Conservation (phyloP, 64 coral and sea anemone genomes). For the Hydrozoanthus tunicans region DNA sequence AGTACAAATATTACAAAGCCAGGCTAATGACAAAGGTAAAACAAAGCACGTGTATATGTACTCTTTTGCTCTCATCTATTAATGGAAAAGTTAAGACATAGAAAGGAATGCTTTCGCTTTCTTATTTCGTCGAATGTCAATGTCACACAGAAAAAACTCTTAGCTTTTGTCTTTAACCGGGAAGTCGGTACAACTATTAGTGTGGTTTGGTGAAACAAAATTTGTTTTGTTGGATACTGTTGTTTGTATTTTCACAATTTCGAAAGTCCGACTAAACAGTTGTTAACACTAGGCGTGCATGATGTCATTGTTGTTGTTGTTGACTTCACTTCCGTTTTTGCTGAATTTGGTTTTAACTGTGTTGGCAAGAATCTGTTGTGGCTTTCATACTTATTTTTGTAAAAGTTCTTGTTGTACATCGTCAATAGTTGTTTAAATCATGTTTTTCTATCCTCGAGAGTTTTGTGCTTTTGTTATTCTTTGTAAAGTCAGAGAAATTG, state of each 20-base stretch:
- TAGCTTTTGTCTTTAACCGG: neutral
- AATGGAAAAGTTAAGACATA: no score
- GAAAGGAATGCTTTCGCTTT: no score
- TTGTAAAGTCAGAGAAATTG: neutral
- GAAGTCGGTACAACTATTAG: neutral
- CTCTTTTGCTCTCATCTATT: no score
- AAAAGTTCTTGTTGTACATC: neutral
- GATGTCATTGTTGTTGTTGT: conserved; percentile 18
- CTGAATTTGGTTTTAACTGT: neutral
- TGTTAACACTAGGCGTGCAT: conserved; percentile 19
- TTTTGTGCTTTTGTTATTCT: neutral
- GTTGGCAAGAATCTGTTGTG: no score
- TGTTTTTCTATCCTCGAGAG: no score
- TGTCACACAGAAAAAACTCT: no score
- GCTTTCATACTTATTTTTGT: neutral
- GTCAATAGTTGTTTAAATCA: neutral
- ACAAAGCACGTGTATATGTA: neutral
- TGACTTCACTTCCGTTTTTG: conserved; percentile 41
- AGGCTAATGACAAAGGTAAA: conserved; percentile 98
- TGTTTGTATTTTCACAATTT: neutral
- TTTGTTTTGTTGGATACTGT: neutral
- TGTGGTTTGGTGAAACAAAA: neutral
- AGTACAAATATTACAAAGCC: conserved; percentile 80
- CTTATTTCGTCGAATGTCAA: no score
- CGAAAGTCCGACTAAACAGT: neutral